Conservation (phyloP, 2,888 invertebrate genomes). For the Dione vanillae region DNA sequence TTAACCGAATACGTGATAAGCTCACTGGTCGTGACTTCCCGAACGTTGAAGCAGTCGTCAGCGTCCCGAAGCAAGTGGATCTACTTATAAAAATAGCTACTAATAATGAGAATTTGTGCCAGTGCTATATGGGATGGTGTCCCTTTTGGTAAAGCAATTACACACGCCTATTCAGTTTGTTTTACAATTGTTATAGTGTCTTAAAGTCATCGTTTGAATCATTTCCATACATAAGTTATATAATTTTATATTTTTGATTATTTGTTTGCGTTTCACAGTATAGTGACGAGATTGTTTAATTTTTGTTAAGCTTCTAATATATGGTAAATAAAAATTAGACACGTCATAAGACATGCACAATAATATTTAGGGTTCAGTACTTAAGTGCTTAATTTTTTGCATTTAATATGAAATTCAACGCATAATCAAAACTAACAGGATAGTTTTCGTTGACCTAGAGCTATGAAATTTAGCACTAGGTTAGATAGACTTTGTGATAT, state of each 20-base stretch:
- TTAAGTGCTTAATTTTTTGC: no score
- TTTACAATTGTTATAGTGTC: neutral
- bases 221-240: neutral
- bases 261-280: neutral
- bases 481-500: no score
- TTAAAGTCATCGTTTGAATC: neutral
- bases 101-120: conserved; percentile 98
- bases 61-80: conserved; percentile 95
- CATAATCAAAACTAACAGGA: no score
- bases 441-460: no score
- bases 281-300: neutral
- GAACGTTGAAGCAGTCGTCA: conserved; percentile 87
- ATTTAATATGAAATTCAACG: no score
- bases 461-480: no score
- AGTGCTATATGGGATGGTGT: conserved; percentile 99
- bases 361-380: no score
- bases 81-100: conserved; percentile 97
- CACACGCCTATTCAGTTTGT: no score
- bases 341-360: no score
- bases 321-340: no score
- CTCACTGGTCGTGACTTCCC: conserved; percentile 97
- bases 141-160: conserved; percentile 89
- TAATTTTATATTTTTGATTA: neutral
- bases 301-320: neutral
- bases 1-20: conserved; percentile 96